Evolutionary conservation across 2,888 invertebrate species (phyloP).

Genomic region (Nasonia oneida): DNA sequence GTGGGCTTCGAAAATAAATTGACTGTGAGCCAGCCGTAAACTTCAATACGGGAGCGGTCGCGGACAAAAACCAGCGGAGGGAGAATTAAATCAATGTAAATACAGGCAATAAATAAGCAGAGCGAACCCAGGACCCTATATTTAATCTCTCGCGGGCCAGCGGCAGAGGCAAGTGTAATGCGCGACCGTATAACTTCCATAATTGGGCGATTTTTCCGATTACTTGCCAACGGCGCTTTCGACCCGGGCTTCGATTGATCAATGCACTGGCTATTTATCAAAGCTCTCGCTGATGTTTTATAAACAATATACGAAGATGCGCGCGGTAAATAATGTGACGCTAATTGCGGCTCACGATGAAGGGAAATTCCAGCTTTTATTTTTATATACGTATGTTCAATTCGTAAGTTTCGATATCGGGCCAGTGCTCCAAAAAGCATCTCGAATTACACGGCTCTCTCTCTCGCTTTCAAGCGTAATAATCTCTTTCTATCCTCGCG

Average conservation of each 20-base stretch:
- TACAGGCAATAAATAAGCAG: conserved; percentile 57
- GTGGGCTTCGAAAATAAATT: conserved; percentile 59
- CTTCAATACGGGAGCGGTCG: conserved; percentile 34
- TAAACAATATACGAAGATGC: no score
- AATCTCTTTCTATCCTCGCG: background rate
- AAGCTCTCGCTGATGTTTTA: no score
- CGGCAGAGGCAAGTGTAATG: conserved; percentile 19
- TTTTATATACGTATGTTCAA: background rate
- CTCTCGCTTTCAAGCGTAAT: background rate
- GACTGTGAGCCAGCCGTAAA: conserved; percentile 56
- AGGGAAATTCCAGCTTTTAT: no score
- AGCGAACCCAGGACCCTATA: conserved; percentile 27
- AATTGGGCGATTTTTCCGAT: conserved; percentile 35
- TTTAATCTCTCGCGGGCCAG: conserved; percentile 42
- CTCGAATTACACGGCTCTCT: conserved; percentile 13
- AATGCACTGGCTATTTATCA: no score
- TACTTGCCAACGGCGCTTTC: background rate
- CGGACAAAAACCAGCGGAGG: conserved; percentile 35
- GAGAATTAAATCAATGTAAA: conserved; percentile 61
- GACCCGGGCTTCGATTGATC: no score
- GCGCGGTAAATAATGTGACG: no score
- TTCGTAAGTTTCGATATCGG: conserved; percentile 12
- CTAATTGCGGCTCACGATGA: no score
- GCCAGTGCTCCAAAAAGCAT: conserved; percentile 1
- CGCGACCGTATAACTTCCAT: conserved; percentile 32